phyloP scores from a whole-genome alignment of 2,113 vertebrate species.

The Entelurus aequoreus region DNA sequence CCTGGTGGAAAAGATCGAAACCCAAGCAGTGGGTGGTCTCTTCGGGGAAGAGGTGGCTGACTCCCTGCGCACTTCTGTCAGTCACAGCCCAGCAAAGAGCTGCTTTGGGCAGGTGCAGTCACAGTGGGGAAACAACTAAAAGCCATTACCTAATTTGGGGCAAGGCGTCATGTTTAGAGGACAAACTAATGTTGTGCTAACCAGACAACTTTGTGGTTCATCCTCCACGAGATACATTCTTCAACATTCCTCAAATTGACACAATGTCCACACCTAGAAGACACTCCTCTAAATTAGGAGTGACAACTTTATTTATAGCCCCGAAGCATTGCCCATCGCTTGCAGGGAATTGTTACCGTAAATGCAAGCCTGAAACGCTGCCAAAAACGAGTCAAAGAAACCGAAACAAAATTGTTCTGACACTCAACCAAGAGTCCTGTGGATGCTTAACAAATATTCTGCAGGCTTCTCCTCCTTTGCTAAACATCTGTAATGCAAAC shows the following conservation, averaged over 20 bases:
- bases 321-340: background rate
- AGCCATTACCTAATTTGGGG: slow-evolving; percentile 25
- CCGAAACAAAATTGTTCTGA: no score
- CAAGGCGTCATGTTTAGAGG: background rate
- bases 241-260: no score
- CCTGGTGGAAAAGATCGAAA: background rate
- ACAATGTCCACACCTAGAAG: no score
- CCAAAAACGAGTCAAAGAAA: background rate
- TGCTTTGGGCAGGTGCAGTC: slow-evolving; percentile 30
- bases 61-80: slow-evolving; percentile 28
- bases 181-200: no score
- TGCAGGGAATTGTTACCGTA: background rate
- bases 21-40: background rate
- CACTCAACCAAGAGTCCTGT: no score
- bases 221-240: no score
- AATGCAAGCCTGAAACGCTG: background rate
- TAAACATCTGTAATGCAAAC: no score
- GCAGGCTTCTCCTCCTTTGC: no score
- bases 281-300: background rate
- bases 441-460: no score
- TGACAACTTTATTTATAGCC: background rate
- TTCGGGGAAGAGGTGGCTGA: slow-evolving; percentile 11
- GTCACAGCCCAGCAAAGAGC: slow-evolving; percentile 20
- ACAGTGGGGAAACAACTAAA: slow-evolving; percentile 24
- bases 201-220: no score